Percentiles rank a stretch among this genome's conserved stretches.
Conservation (phyloP, 2,888 invertebrate genomes). For the Thera obeliscata region DNA sequence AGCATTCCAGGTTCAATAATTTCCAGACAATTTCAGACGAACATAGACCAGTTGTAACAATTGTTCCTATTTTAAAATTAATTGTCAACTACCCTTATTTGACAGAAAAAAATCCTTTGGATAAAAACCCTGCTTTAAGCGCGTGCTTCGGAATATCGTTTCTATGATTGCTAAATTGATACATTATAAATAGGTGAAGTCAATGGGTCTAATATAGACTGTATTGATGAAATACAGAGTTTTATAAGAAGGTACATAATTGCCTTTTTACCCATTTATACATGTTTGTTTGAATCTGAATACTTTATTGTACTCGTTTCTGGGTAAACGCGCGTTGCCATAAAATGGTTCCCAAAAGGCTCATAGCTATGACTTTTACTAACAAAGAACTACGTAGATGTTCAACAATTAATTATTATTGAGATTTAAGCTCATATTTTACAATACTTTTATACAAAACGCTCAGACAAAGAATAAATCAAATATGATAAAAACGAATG, state of each 20-base stretch:
- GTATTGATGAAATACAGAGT: too few relatives aligned
- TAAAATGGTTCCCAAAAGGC: background rate
- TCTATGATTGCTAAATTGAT: background rate
- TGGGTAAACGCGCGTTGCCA: background rate
- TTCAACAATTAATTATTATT: conserved; percentile 8
- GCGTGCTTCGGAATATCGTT: background rate
- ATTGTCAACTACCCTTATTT: background rate
- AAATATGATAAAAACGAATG: background rate
- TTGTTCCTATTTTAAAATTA: too few relatives aligned
- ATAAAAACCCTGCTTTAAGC: background rate
- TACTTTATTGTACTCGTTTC: background rate
- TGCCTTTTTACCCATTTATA: background rate
- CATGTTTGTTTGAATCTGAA: background rate
- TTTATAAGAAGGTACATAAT: background rate
- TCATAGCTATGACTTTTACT: background rate
- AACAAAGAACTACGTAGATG: conserved; percentile 1
- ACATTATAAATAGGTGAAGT: background rate
- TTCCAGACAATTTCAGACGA: too few relatives aligned
- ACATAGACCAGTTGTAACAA: too few relatives aligned
- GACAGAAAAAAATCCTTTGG: background rate
- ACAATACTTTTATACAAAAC: conserved; percentile 9
- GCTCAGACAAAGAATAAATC: conserved; percentile 2
- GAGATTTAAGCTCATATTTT: conserved; percentile 16
- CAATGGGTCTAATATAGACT: background rate
- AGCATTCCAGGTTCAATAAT: too few relatives aligned